These are phyloP conservation scores for Phycodurus eques DNA, from an alignment of 2,113 vertebrate species.

Conservation along the genomic window DNA sequence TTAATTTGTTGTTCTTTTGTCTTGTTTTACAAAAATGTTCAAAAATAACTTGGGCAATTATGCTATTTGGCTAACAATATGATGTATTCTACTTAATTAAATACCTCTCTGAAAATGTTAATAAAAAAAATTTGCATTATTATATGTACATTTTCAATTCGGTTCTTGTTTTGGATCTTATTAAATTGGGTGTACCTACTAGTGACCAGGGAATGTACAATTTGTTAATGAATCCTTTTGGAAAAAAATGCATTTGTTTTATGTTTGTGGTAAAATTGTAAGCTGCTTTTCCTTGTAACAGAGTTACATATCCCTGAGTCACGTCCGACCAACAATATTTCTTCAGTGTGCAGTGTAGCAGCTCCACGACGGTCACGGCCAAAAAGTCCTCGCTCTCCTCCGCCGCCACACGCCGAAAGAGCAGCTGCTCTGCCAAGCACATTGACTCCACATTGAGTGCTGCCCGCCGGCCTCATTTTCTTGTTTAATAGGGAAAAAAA, in stretches of 20 bases:
- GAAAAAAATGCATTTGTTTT: background rate
- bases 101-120: background rate
- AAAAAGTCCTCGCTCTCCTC: constrained; percentile 59
- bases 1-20: too few species aligned
- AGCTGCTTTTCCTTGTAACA: constrained; percentile 19
- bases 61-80: background rate
- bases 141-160: too few species aligned
- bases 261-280: background rate
- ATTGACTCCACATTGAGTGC: constrained; percentile 66
- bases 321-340: constrained; percentile 50
- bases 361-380: constrained; percentile 64
- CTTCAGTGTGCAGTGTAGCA: constrained; percentile 58
- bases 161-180: too few species aligned
- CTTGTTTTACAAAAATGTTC: background rate
- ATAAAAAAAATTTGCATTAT: background rate
- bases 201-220: too few species aligned
- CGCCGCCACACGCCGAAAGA: constrained; percentile 37
- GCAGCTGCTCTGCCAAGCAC: constrained; percentile 68
- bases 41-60: background rate
- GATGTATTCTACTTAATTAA: background rate
- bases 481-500: constrained; percentile 52
- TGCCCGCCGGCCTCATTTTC: constrained; percentile 67
- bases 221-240: too few species aligned
- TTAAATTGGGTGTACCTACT: too few species aligned
- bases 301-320: constrained; percentile 43